Evolutionary conservation across 37 sponge, comb jelly and placozoan species (phyloP).

Genomic region (Hexactinellida sp.): DNA sequence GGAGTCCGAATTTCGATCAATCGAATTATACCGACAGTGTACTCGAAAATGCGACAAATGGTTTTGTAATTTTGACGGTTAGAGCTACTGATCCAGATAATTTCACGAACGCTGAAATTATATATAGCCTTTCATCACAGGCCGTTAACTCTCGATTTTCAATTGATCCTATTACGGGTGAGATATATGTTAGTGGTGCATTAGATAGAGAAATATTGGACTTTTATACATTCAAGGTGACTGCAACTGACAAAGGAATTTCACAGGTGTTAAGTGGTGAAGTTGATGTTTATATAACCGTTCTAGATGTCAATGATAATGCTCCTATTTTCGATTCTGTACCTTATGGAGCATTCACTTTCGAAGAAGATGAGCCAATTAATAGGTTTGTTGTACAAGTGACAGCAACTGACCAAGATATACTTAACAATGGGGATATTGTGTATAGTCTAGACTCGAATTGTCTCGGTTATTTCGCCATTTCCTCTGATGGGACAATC

Average conservation of each 20-base stretch:
- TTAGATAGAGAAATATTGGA: slow-evolving; percentile 23
- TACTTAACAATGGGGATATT: slow-evolving; percentile 19
- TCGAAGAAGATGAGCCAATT: neutral
- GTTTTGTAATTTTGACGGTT: slow-evolving; percentile 21
- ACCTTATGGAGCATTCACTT: neutral
- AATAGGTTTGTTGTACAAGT: neutral
- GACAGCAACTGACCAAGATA: slow-evolving; percentile 29
- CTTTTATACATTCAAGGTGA: slow-evolving; percentile 28
- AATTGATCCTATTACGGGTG: slow-evolving; percentile 27
- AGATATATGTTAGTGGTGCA: slow-evolving; percentile 2
- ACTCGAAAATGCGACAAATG: slow-evolving; percentile 24
- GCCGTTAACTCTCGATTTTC: slow-evolving; percentile 16
- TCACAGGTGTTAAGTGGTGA: slow-evolving; percentile 22
- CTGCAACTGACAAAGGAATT: slow-evolving; percentile 38
- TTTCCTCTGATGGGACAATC: slow-evolving; percentile 20
- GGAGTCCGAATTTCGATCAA: neutral
- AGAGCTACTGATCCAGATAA: slow-evolving; percentile 34
- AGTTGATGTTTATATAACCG: slow-evolving; percentile 23
- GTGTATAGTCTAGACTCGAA: slow-evolving; percentile 18
- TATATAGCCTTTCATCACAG: slow-evolving; percentile 11
- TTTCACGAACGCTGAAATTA: slow-evolving; percentile 23
- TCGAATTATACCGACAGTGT: slow-evolving; percentile 11
- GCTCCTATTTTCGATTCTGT: slow-evolving; percentile 26
- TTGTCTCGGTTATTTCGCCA: slow-evolving; percentile 20
- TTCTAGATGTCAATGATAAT: slow-evolving; percentile 69